Evolutionary conservation across 1,140 invertebrate species (phyloP).

Genomic region (Drosophila teissieri): DNA sequence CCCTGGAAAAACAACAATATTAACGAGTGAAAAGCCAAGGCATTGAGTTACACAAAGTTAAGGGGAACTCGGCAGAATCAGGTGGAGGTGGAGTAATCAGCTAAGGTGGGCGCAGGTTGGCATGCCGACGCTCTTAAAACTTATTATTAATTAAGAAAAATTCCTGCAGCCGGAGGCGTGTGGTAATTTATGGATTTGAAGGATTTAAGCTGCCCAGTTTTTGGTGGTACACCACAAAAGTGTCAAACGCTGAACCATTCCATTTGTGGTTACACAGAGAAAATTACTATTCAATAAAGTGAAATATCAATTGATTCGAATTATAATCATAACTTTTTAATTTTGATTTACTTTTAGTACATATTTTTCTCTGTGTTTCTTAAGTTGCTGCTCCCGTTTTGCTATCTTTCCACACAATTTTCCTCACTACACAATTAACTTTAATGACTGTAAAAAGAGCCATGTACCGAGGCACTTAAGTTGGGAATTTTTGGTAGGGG

Average conservation of each 20-base stretch:
- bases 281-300: not conserved
- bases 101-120: slow-evolving; percentile 32
- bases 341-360: not conserved
- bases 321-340: not conserved
- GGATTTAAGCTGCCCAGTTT: slow-evolving; percentile 41
- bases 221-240: slow-evolving; percentile 19
- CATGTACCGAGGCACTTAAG: slow-evolving; percentile 46
- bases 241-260: slow-evolving; percentile 3
- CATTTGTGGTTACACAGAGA: slow-evolving; percentile 9
- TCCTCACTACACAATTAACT: slow-evolving; percentile 69
- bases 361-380: slow-evolving; percentile 3
- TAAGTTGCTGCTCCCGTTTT: slow-evolving; percentile 3
- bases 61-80: slow-evolving; percentile 15
- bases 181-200: slow-evolving; percentile 52
- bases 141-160: slow-evolving; percentile 80
- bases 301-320: too few species aligned
- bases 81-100: slow-evolving; percentile 22
- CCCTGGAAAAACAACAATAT: slow-evolving; percentile 19
- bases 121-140: slow-evolving; percentile 60
- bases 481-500: slow-evolving; percentile 4
- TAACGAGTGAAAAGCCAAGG: slow-evolving; percentile 28
- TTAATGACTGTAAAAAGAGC: slow-evolving; percentile 76
- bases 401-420: slow-evolving; percentile 24
- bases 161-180: slow-evolving; percentile 31
- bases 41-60: slow-evolving; percentile 77